Evolutionary conservation across 2,888 invertebrate genomes (phyloP).

Genomic region (Nebria brevicollis): DNA sequence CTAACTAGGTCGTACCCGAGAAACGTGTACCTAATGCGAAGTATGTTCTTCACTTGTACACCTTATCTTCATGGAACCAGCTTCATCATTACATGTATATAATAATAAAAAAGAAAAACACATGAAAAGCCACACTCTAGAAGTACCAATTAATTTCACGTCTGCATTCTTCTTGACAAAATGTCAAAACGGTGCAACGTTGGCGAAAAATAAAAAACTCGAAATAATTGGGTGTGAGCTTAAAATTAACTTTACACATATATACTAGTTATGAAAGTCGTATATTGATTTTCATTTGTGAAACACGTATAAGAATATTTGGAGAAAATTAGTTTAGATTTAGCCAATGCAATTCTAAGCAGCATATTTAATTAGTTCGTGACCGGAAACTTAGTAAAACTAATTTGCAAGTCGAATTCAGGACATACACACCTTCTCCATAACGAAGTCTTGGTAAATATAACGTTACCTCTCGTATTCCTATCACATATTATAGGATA

Average conservation of each 20-base stretch:
- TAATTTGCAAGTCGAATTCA: slow-evolving; percentile 42
- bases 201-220: not conserved
- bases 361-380: slow-evolving; percentile 40
- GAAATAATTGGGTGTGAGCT: not conserved
- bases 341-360: not conserved
- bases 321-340: not conserved
- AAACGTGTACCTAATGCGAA: not conserved
- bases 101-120: not conserved
- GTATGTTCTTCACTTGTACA: not conserved
- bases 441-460: not conserved
- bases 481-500: not conserved
- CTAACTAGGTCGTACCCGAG: not conserved
- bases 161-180: not conserved
- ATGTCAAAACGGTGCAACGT: not conserved
- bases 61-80: not conserved
- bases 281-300: no score
- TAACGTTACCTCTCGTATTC: not conserved
- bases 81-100: not conserved
- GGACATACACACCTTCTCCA: slow-evolving; percentile 12
- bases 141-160: not conserved
- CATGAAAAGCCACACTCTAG: not conserved
- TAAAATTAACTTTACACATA: no score
- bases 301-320: no score
- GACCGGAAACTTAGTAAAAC: slow-evolving; percentile 38
- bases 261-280: no score